A percentile compares a stretch with the other conserved stretches of the same genome.
phyloP scores from a whole-genome alignment of 1,140 invertebrate species.

The Colletes latitarsis region DNA sequence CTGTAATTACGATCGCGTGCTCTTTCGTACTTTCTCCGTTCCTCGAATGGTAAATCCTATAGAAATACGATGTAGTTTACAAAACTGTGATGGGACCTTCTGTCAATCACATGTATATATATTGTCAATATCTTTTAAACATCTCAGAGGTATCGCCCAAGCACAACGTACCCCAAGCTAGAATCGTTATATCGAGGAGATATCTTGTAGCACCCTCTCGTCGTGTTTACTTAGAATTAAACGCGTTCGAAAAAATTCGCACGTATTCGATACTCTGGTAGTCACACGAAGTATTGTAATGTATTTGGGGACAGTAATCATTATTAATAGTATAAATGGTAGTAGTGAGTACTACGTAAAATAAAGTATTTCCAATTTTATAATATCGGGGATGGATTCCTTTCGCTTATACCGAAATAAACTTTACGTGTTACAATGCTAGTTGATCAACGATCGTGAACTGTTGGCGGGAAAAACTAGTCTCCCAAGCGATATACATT shows the following conservation, averaged over 20 bases:
- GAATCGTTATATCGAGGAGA: constrained; percentile 37
- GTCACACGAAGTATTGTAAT: constrained; percentile 8
- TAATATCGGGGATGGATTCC: constrained; percentile 12
- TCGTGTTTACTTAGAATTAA: constrained; percentile 39
- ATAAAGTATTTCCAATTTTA: constrained; percentile 8
- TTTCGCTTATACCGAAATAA: constrained; percentile 16
- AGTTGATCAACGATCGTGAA: constrained; percentile 11
- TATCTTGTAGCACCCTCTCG: constrained; percentile 17
- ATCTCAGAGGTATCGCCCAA: constrained; percentile 41
- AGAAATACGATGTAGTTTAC: constrained; percentile 50
- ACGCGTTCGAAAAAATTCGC: constrained; percentile 39
- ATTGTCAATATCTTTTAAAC: constrained; percentile 53
- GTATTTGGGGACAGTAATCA: constrained; percentile 2
- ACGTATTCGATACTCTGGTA: constrained; percentile 2
- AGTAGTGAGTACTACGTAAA: constrained; percentile 11
- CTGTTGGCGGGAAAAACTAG: constrained; percentile 11
- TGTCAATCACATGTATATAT: constrained; percentile 53
- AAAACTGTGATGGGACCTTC: constrained; percentile 49
- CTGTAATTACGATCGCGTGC: not conserved
- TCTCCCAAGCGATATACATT: constrained; percentile 15
- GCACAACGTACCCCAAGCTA: constrained; percentile 41
- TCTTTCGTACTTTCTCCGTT: constrained; percentile 13
- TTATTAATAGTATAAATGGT: constrained; percentile 12
- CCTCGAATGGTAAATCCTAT: constrained; percentile 36
- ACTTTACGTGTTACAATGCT: not conserved